These are phyloP conservation scores for Physocephala rufipes DNA, from an alignment of 2,888 invertebrate genomes.

Conservation along the genomic window DNA sequence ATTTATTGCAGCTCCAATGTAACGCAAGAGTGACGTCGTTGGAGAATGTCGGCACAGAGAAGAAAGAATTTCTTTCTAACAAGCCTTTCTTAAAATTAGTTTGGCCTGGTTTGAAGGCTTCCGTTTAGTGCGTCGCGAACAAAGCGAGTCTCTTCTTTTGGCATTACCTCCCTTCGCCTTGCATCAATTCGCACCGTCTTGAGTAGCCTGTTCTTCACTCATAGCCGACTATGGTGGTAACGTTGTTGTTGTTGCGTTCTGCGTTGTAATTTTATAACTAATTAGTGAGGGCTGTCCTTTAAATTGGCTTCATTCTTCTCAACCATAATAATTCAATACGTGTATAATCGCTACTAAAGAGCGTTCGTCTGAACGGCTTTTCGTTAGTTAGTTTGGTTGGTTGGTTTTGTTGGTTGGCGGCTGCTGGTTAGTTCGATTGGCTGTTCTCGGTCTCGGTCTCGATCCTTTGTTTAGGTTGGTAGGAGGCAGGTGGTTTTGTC, in stretches of 20 bases:
- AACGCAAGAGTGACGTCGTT: conserved; percentile 1
- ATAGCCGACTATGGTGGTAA: conserved; percentile 20
- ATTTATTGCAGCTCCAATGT: conserved; percentile 20
- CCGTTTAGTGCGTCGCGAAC: conserved; percentile 16
- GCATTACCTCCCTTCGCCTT: conserved; percentile 1
- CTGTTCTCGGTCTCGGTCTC: too few relatives aligned
- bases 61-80: conserved; percentile 30
- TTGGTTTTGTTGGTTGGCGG: not conserved
- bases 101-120: conserved; percentile 29
- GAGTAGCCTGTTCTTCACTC: not conserved
- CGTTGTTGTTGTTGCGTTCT: conserved; percentile 23
- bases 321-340: conserved; percentile 30
- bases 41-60: conserved; percentile 14
- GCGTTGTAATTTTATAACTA: conserved; percentile 41
- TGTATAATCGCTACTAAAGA: conserved; percentile 7
- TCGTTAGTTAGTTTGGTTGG: not conserved
- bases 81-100: conserved; percentile 25
- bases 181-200: not conserved
- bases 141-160: conserved; percentile 1
- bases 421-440: too few relatives aligned
- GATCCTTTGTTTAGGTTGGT: too few relatives aligned
- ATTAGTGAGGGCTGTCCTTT: conserved; percentile 38
- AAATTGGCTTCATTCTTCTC: not conserved
- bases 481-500: not conserved
- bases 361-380: not conserved